phyloP scores from a whole-genome alignment of 2,113 vertebrate species.

The Mirounga angustirostris region DNA sequence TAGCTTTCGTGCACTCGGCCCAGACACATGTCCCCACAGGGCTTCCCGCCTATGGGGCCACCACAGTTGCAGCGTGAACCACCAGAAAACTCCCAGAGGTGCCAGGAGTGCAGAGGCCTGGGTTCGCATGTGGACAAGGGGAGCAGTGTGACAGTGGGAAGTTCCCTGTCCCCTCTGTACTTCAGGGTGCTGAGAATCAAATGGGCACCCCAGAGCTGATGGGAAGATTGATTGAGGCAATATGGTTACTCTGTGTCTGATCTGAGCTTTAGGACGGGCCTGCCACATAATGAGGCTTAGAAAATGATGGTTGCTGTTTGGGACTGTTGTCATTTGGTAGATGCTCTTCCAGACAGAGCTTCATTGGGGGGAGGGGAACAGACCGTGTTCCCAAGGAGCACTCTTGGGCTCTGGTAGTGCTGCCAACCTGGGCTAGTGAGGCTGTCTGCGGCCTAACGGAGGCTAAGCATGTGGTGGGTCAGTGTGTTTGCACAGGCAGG shows the following conservation, averaged over 20 bases:
- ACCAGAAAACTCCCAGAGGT: not conserved
- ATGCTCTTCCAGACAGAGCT: not conserved
- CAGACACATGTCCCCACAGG: not conserved
- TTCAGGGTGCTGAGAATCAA: not conserved
- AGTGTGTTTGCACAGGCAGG: not conserved
- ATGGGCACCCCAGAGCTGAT: not conserved
- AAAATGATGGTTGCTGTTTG: not conserved
- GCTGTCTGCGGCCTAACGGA: not conserved
- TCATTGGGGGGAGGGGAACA: accelerated
- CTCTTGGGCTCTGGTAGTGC: not conserved
- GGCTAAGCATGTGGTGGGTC: not conserved
- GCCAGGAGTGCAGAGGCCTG: not conserved
- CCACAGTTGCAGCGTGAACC: not conserved
- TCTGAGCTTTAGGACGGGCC: not conserved
- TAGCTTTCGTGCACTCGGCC: not conserved
- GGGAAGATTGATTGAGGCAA: not conserved
- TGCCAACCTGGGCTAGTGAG: not conserved
- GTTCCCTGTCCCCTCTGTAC: not conserved
- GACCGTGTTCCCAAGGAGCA: not conserved
- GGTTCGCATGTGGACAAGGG: not conserved
- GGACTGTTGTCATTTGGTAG: not conserved
- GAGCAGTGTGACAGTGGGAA: not conserved
- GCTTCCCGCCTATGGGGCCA: not conserved
- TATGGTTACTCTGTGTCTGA: not conserved
- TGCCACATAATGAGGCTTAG: not conserved